Base-by-base conservation (phyloP, 2,797 vertebrate genomes). In the Pantherophis vulpinus region DNA sequence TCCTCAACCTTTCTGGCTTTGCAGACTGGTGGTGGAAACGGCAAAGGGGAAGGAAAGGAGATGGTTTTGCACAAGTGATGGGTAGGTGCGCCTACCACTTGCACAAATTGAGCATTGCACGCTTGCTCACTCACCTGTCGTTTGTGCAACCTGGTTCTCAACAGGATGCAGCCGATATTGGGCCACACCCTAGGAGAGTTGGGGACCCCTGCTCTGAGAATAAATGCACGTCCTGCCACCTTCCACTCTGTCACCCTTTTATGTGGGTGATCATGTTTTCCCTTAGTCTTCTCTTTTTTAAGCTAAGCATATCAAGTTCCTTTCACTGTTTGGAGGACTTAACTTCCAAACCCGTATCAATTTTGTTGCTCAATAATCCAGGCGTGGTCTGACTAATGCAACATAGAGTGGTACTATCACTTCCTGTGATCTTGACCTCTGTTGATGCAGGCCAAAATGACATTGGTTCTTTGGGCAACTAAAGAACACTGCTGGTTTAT, bases 101-200 rank as follows among this genome's bases (percentile, higher is more conserved):
- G n/a, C 63, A 70, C 13, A 16, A 63, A 29, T 63, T 11, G 60
- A 32, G 29, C 63, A 70, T 32, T 13, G 13, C 1, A 3, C 27
- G 16, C 6, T 32, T 70, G n/a, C 29, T 70, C 63, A 66, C 27
- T 66, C 14, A 7, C 63, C 29, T 0, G 2, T 66, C 4, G 11
- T 29, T 29, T 63, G 29, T 14, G 5, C 12, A 14, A n/a, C 63
- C 11, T n/a, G 11, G 13, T n/a, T 14, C 63, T 14, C 29, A n/a
- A 66, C 6, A 13, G 5, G 29, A 4, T 66, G 11, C 29, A n/a
- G 61, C 61, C 1, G 0, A 3, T n/a, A n/a, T 2, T 0, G 0
- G 4, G 61, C 29, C 29, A 1, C 12, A 12, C 29, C 27, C 27
- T 12, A 10, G 11, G 61, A 4, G 61, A 4, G 25, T 29, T 63